Evolutionary conservation across 2,888 invertebrate genomes (phyloP), one percentile per base, ranked within the genome.

Genomic region (Sepiola atlantica): DNA sequence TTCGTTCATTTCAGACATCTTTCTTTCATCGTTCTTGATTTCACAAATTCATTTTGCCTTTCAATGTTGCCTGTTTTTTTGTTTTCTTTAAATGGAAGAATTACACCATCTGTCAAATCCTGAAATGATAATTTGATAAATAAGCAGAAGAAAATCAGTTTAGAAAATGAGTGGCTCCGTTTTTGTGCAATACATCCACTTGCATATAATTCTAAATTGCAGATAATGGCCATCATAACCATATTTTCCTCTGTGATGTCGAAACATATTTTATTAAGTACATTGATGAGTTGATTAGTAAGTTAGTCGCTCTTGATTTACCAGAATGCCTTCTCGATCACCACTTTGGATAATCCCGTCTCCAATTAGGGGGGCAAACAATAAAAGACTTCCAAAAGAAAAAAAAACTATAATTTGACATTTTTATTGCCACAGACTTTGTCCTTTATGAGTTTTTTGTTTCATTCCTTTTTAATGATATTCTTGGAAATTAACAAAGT

Each of bases 41-140:
- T 21, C 28, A 14, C n/a, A 28, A 12, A 21, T 14, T 77, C 24
- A 28, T 28, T 10, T 28, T 12, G 12, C 24, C 21, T 24, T 61
- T 28, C 61, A 61, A 61, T 77, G 4, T 77, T 77, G 8, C 12
- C 8, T n/a, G n/a, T 10, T n/a, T n/a, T n/a, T n/a, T n/a, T n/a
- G 28, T 12, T 77, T 77, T 77, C 14, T 77, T 77, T 77, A 3
- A 32, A 32, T 77, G 77, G 32, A 77, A 77, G 77, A 77, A 77
- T 77, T 77, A 77, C 18, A 77, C 77, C 77, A 77, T n/a, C 77
- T 77, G 77, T 77, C 77, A 77, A 77, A 77, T 77, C 77, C 32
- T 32, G 77, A 77, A 77, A 77, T 77, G 77, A 18, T 77, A 77
- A 77, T 77, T 77, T 77, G 77, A 77, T 32, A 32, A 77, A 77